A percentile compares a stretch with the other conserved stretches of the same genome.
Evolutionary conservation across 2,888 invertebrate species (phyloP).

Genomic region (Meliscaeva auricollis): DNA sequence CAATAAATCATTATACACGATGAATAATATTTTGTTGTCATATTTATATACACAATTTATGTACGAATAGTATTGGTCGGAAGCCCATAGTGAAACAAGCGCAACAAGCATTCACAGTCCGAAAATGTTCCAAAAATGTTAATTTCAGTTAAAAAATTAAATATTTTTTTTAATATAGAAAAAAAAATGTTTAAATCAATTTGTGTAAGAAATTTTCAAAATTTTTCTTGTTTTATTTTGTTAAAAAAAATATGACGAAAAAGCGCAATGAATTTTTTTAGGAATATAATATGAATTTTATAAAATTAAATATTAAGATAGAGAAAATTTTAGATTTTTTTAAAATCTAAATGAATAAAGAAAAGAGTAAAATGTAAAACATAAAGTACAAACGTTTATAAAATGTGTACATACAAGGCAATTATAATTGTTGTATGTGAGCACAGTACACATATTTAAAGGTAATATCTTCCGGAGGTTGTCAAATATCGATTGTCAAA

Average conservation of each 20-base stretch:
- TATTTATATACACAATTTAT: slow-evolving; percentile 38
- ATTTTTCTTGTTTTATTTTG: slow-evolving; percentile 19
- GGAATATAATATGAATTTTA: slow-evolving; percentile 43
- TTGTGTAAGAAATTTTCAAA: neutral
- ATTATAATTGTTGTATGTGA: slow-evolving; percentile 26
- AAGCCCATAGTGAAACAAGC: slow-evolving; percentile 77
- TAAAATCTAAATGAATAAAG: slow-evolving; percentile 23
- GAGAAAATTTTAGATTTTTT: slow-evolving; percentile 9
- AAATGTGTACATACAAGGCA: slow-evolving; percentile 55
- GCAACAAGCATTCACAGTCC: slow-evolving; percentile 78
- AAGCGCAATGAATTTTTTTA: slow-evolving; percentile 66
- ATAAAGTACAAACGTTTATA: slow-evolving; percentile 5
- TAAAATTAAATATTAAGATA: slow-evolving; percentile 10
- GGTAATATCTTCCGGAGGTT: too few relatives aligned
- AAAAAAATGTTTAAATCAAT: neutral
- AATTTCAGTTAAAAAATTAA: slow-evolving; percentile 79
- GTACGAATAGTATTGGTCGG: slow-evolving; percentile 65
- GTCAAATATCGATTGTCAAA: too few relatives aligned
- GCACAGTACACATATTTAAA: too few relatives aligned
- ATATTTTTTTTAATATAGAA: slow-evolving; percentile 61
- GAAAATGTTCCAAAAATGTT: slow-evolving; percentile 78
- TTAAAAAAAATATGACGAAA: slow-evolving; percentile 62
- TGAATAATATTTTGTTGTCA: slow-evolving; percentile 44
- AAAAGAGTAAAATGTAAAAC: slow-evolving; percentile 5
- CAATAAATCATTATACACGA: slow-evolving; percentile 70